These are phyloP conservation scores for Archips xylosteana DNA, from an alignment of 2,888 invertebrate genomes.

Conservation along the genomic window DNA sequence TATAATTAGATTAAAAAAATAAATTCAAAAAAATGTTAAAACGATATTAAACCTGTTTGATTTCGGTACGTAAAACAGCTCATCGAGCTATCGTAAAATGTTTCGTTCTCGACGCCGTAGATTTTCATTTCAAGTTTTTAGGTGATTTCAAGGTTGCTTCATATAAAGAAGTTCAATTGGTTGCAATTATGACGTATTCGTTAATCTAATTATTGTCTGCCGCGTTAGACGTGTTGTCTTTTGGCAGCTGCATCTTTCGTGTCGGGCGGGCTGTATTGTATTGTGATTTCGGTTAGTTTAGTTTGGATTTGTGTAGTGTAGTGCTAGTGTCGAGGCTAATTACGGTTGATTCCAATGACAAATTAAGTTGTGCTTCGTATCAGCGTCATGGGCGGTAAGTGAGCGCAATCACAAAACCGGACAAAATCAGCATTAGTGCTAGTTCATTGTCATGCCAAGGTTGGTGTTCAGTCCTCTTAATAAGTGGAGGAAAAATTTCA, in stretches of 20 bases:
- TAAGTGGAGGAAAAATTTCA: constrained; percentile 31
- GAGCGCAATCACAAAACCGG: constrained; percentile 41
- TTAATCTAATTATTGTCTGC: constrained; percentile 74
- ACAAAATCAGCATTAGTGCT: constrained; percentile 34
- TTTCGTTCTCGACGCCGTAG: constrained; percentile 54
- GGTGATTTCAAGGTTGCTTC: constrained; percentile 75
- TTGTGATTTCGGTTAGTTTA: constrained; percentile 30
- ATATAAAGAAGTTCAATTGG: constrained; percentile 58
- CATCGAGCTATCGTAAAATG: constrained; percentile 46
- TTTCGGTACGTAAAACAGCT: constrained; percentile 64
- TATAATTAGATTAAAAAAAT: constrained; percentile 26
- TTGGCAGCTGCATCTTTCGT: constrained; percentile 51
- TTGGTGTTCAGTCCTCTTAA: constrained; percentile 27
- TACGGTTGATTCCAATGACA: constrained; percentile 60
- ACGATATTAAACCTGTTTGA: constrained; percentile 48
- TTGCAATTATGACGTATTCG: constrained; percentile 63
- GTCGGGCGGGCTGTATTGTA: constrained; percentile 35
- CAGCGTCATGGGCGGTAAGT: constrained; percentile 77
- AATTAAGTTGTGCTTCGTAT: constrained; percentile 61
- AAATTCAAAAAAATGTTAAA: constrained; percentile 50
- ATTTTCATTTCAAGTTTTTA: constrained; percentile 63
- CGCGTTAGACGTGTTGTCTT: constrained; percentile 59
- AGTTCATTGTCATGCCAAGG: constrained; percentile 38
- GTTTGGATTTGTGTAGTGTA: constrained; percentile 33
- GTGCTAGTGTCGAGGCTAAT: constrained; percentile 60